Evolutionary conservation across 2,888 invertebrate genomes (phyloP).

Genomic region (Harmothoe impar): DNA sequence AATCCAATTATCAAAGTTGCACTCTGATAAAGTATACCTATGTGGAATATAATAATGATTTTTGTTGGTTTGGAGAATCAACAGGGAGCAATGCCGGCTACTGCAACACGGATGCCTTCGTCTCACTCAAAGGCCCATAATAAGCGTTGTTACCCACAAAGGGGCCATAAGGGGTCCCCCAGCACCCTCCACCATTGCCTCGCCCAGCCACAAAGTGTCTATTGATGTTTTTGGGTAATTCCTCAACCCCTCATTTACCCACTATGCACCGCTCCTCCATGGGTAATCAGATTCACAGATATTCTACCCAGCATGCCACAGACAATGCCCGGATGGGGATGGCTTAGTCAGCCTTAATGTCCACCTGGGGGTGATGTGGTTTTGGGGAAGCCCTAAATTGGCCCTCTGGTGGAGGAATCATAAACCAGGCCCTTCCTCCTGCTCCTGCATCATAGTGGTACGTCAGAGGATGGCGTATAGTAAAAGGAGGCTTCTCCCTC

Average conservation of each 20-base stretch:
- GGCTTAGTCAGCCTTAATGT: not conserved
- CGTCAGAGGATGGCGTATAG: no score
- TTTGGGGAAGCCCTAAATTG: not conserved
- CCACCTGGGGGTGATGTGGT: constrained; percentile 18
- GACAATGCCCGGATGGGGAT: not conserved
- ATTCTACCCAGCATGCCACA: constrained; percentile 11
- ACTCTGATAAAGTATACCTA: no score
- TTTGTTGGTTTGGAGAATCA: no score
- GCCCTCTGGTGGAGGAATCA: not conserved
- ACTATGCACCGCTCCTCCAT: not conserved
- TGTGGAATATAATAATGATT: no score
- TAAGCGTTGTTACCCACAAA: constrained; percentile 13
- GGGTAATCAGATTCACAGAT: constrained; percentile 19
- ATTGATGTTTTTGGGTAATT: constrained; percentile 5
- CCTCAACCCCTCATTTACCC: not conserved
- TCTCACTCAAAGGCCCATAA: constrained; percentile 15
- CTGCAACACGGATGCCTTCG: not conserved
- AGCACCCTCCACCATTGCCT: not conserved
- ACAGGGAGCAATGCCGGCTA: not conserved
- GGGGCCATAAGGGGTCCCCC: not conserved
- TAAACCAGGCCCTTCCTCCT: no score
- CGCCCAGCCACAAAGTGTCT: not conserved
- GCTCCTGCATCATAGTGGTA: no score
- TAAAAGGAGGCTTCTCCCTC: no score
- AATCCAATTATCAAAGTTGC: no score